Percentiles rank a stretch among this genome's conserved stretches.
These are phyloP conservation scores for Matsumurasca onukii DNA, from an alignment of 1,140 invertebrate genomes.

Conservation along the genomic window DNA sequence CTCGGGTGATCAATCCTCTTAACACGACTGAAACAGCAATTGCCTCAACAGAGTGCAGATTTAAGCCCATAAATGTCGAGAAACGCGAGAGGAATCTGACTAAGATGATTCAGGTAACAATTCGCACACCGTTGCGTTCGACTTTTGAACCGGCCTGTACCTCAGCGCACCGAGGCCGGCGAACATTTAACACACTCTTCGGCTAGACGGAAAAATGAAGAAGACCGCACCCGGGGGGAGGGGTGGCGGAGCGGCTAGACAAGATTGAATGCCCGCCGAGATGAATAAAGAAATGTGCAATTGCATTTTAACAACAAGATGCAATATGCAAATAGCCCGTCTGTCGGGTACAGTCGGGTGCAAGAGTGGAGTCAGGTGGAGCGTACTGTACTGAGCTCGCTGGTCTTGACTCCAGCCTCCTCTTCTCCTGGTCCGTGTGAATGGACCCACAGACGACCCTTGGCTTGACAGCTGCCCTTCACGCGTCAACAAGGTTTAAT, in stretches of 20 bases:
- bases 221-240: slow-evolving; percentile 24
- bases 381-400: neutral
- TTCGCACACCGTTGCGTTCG: neutral
- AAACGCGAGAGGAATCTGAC: neutral
- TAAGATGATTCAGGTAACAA: neutral
- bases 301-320: slow-evolving; percentile 35
- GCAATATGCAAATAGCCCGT: slow-evolving; percentile 32
- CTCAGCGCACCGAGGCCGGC: slow-evolving; percentile 13
- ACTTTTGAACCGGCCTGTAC: slow-evolving; percentile 26
- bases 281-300: slow-evolving; percentile 36
- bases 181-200: slow-evolving; percentile 33
- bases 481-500: no score
- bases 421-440: no score
- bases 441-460: no score
- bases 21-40: no score
- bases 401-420: neutral
- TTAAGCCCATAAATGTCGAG: no score
- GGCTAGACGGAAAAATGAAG: slow-evolving; percentile 25
- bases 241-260: slow-evolving; percentile 19
- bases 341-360: slow-evolving; percentile 16
- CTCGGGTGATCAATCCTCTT: no score
- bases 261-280: slow-evolving; percentile 32
- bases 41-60: no score
- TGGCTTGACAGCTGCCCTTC: no score
- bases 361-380: slow-evolving; percentile 10